Percentiles rank a stretch among this genome's conserved stretches.
Evolutionary conservation across 2,888 invertebrate species (phyloP).

Genomic region (Drosophila merina): DNA sequence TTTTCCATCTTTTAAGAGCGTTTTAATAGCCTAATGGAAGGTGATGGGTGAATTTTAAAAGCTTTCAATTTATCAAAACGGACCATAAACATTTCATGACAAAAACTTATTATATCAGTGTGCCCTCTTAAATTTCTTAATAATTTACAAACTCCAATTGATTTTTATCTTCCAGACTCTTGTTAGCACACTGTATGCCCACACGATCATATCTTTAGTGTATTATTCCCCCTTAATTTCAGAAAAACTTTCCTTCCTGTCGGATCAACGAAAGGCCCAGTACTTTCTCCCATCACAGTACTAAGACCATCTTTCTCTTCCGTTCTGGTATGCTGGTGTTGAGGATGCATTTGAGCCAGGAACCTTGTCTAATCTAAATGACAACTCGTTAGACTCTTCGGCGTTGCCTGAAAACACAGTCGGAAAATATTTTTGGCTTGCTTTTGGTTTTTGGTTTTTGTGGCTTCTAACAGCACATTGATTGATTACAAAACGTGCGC

Average conservation of each 20-base stretch:
- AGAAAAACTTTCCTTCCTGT: constrained; percentile 17
- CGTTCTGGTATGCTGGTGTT: neutral
- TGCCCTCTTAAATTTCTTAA: no score
- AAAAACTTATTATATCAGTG: neutral
- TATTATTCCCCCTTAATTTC: constrained; percentile 21
- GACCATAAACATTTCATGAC: neutral
- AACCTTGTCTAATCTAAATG: constrained; percentile 52
- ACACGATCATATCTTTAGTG: constrained; percentile 18
- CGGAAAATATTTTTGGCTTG: constrained; percentile 63
- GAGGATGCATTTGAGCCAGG: constrained; percentile 3
- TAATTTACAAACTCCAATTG: neutral
- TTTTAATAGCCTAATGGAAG: neutral
- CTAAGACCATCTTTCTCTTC: neutral
- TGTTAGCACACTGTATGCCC: constrained; percentile 10
- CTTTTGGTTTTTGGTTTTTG: constrained; percentile 34
- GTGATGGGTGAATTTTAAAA: neutral
- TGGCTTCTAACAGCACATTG: constrained; percentile 58
- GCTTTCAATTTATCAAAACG: constrained; percentile 1
- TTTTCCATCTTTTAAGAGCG: neutral
- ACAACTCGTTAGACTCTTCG: constrained; percentile 57
- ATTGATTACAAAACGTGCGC: constrained; percentile 81
- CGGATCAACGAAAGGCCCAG: constrained; percentile 4
- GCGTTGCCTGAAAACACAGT: constrained; percentile 51
- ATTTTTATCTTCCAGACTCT: neutral
- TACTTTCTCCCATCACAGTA: constrained; percentile 30